phyloP scores from a whole-genome alignment of 2,797 vertebrate genomes.

The Iguana delicatissima region DNA sequence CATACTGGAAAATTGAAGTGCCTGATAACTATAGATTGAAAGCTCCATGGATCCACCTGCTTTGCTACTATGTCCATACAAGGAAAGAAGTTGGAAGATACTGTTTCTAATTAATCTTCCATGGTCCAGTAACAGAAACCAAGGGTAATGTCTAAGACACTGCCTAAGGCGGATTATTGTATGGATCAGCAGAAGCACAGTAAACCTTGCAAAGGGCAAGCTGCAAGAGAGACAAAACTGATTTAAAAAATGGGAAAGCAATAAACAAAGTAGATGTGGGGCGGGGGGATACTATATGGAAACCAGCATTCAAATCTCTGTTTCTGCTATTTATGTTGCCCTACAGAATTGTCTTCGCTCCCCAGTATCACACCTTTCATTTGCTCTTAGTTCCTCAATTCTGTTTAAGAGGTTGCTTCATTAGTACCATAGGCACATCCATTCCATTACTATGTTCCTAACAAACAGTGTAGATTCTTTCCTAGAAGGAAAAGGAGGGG shows the following conservation, averaged over 20 bases:
- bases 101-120: constrained; percentile 46
- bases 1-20: constrained; percentile 13
- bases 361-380: constrained; percentile 3
- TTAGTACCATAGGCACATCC: background rate
- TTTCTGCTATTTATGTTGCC: background rate
- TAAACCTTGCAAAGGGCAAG: constrained; percentile 7
- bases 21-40: constrained; percentile 14
- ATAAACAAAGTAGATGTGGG: background rate
- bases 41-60: background rate
- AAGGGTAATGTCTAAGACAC: constrained; percentile 11
- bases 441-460: constrained; percentile 5
- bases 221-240: background rate
- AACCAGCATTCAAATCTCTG: constrained; percentile 8
- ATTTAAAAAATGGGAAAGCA: constrained; percentile 3
- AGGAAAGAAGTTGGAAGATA: background rate
- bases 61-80: background rate
- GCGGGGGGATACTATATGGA: constrained; percentile 7
- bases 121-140: constrained; percentile 43
- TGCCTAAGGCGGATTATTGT: constrained; percentile 1
- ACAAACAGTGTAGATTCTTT: constrained; percentile 6
- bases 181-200: background rate
- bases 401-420: constrained; percentile 11
- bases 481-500: constrained; percentile 8
- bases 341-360: constrained; percentile 5
- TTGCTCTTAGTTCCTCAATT: constrained; percentile 15